Base-by-base conservation (phyloP, 2,888 invertebrate species). In the Cecidostiba fungosa region DNA sequence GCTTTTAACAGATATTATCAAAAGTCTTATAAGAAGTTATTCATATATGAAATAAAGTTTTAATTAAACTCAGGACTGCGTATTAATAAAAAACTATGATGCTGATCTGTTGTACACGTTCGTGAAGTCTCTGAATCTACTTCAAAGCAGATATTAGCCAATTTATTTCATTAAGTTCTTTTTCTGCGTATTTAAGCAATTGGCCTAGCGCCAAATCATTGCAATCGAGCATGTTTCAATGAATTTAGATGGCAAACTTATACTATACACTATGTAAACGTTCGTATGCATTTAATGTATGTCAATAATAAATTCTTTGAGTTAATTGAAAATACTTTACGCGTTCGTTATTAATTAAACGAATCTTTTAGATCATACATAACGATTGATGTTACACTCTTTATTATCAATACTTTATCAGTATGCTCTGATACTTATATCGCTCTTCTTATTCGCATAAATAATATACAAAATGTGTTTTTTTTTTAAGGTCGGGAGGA, bases 401-500 rank as follows among this genome's bases (percentile, higher is more conserved):
- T n/a, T n/a, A 4, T 54, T 54, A 54, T 54, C 54, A n/a, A 19
- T n/a, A 54, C 1, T n/a, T 5, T 54, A 54, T 54, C 54, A n/a
- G 54, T n/a, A 54, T 54, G n/a, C 6, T n/a, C 1, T 54, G 54
- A 54, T 54, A 54, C 2, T 43, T 43, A 43, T 12, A 43, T 43
- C 43, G 43, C 43, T 43, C 43, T 10, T 43, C 12, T 12, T 43
- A 1, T 43, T 10, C 43, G 12, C 12, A 74, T 3, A 32, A 43
- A 10, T 26, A 66, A 69, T 43, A 47, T 3, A 62, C 26, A 66
- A 50, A 1, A 6, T 16, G 14, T 32, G 23, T 79, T 50, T 39
- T 76, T 23, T 59, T 83, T 59, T 19, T 26, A 16, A 86, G 86
- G 84, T 86, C 8, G 86, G 77, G 26, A 84, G 84, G 19, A 84